Evolutionary conservation across 2,888 invertebrate genomes (phyloP).

Genomic region (Ommatoiulus sabulosus): DNA sequence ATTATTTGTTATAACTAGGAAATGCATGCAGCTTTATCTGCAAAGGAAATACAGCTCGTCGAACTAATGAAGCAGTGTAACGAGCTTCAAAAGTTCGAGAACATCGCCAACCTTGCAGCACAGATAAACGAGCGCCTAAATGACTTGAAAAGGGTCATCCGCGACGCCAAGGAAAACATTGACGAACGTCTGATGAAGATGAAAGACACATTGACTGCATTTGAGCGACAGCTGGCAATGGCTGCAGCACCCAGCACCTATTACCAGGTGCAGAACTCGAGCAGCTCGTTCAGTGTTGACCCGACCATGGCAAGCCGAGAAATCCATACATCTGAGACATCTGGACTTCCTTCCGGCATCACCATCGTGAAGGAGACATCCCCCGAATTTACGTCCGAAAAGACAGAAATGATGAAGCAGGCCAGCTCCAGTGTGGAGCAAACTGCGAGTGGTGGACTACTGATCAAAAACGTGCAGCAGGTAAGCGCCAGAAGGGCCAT

Average conservation of each 20-base stretch:
- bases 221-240: slow-evolving; percentile 70
- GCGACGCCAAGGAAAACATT: slow-evolving; percentile 55
- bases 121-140: slow-evolving; percentile 61
- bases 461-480: slow-evolving; percentile 56
- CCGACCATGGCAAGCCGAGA: slow-evolving; percentile 31
- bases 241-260: background rate
- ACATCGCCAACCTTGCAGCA: slow-evolving; percentile 65
- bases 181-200: slow-evolving; percentile 51
- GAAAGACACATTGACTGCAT: slow-evolving; percentile 70
- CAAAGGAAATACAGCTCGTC: slow-evolving; percentile 68
- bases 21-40: slow-evolving; percentile 51
- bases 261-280: background rate
- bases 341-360: slow-evolving; percentile 58
- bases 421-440: slow-evolving; percentile 51
- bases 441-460: slow-evolving; percentile 45
- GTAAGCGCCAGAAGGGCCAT: slow-evolving; percentile 55
- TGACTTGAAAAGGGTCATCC: slow-evolving; percentile 59
- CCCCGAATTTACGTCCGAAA: slow-evolving; percentile 54
- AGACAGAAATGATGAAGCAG: slow-evolving; percentile 47
- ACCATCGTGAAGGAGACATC: slow-evolving; percentile 53
- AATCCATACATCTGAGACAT: slow-evolving; percentile 77
- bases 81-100: slow-evolving; percentile 67
- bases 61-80: slow-evolving; percentile 71
- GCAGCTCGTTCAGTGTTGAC: background rate
- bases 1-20: slow-evolving; percentile 51